Evolutionary conservation across 2,113 vertebrate genomes (phyloP).

Genomic region (Bubo bubo): DNA sequence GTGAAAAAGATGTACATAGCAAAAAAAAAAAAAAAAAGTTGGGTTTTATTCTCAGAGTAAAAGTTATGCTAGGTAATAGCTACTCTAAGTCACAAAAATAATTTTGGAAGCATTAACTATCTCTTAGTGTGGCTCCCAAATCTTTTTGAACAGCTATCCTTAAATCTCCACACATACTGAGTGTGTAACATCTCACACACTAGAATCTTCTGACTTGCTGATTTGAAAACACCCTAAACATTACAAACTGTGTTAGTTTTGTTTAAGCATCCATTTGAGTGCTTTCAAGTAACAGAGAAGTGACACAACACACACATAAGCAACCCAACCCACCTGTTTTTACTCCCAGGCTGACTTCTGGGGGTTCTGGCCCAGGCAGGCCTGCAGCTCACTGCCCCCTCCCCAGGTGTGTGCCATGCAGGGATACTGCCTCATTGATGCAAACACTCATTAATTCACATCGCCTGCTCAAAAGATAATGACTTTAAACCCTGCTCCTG

Average conservation of each 20-base stretch:
- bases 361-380: rapidly evolving
- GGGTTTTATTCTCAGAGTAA: background rate
- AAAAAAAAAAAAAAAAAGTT: background rate
- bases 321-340: rapidly evolving
- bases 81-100: background rate
- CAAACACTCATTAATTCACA: background rate
- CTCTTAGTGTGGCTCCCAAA: background rate
- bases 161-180: rapidly evolving
- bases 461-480: background rate
- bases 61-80: background rate
- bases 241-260: rapidly evolving
- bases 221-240: background rate
- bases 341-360: background rate
- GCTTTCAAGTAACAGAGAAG: background rate
- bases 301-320: rapidly evolving
- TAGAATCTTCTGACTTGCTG: background rate
- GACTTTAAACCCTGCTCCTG: no score
- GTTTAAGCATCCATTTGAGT: background rate
- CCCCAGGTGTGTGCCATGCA: rapidly evolving
- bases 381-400: rapidly evolving
- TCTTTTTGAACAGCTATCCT: background rate
- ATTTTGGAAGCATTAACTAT: background rate
- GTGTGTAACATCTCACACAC: rapidly evolving
- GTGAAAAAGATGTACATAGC: background rate
- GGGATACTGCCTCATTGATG: background rate